Conservation (phyloP, 1,140 invertebrate species). For the Musca vetustissima region DNA sequence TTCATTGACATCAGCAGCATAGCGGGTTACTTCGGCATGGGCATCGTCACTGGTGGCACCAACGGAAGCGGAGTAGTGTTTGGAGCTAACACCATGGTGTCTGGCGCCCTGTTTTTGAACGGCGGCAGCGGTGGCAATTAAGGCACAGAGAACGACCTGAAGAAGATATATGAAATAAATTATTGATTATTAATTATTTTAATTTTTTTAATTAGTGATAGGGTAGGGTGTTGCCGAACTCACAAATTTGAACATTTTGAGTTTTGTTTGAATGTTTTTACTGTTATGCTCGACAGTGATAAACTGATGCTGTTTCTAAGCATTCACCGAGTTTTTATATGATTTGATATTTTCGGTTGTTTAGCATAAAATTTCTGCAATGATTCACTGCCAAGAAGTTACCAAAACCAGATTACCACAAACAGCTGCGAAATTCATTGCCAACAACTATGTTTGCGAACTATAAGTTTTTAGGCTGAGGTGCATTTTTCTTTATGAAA, state of each 20-base stretch:
- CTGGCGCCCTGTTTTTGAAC: background rate
- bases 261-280: background rate
- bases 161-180: background rate
- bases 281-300: background rate
- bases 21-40: constrained; percentile 36
- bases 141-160: constrained; percentile 16
- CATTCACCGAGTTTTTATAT: background rate
- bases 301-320: background rate
- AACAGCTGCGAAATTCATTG: too few species aligned
- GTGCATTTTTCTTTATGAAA: too few species aligned
- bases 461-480: too few species aligned
- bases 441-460: too few species aligned
- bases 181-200: too few species aligned
- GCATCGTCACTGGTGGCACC: constrained; percentile 34
- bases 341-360: background rate
- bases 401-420: too few species aligned
- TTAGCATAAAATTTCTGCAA: too few species aligned
- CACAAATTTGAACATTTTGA: constrained; percentile 31
- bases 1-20: constrained; percentile 38
- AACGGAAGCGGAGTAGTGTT: too few species aligned
- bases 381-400: too few species aligned
- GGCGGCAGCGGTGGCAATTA: constrained; percentile 13
- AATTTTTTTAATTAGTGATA: background rate
- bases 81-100: background rate
- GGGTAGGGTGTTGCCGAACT: background rate